Conservation (phyloP, 2,113 vertebrate genomes). For the Gallinago media region DNA sequence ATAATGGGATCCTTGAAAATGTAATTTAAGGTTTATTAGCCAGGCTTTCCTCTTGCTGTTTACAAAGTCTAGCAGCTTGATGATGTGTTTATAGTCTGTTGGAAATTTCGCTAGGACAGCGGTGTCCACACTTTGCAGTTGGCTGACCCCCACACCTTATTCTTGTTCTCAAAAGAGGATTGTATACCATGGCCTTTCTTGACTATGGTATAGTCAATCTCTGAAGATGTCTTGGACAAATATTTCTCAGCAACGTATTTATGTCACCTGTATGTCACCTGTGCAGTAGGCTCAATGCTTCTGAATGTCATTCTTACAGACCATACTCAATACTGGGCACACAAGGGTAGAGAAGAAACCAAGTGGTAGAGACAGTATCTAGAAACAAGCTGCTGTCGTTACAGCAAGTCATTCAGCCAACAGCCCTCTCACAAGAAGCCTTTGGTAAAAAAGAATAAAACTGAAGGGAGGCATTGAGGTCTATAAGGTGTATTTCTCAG, state of each 20-base stretch:
- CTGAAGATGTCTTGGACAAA: background rate
- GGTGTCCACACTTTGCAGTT: background rate
- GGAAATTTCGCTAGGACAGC: background rate
- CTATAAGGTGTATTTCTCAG: background rate
- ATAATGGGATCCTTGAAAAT: background rate
- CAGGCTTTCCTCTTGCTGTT: background rate
- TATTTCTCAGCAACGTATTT: background rate
- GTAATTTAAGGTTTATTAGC: background rate
- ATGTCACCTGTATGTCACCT: background rate
- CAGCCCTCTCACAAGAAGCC: background rate
- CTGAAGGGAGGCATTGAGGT: background rate
- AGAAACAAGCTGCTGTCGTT: background rate
- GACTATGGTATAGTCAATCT: background rate
- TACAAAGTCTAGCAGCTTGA: background rate
- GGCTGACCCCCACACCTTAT: background rate
- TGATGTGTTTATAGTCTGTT: background rate
- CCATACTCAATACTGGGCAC: too few species aligned
- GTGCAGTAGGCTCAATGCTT: background rate
- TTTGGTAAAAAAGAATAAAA: background rate
- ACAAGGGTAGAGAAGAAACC: background rate
- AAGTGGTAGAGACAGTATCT: background rate
- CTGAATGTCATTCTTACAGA: rapidly evolving
- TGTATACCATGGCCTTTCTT: background rate
- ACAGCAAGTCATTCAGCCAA: background rate
- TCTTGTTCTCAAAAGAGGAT: background rate